Evolutionary conservation across 1,140 invertebrate species (phyloP), one percentile per base, ranked within the genome.

Genomic region (Pogonomyrmex barbatus): DNA sequence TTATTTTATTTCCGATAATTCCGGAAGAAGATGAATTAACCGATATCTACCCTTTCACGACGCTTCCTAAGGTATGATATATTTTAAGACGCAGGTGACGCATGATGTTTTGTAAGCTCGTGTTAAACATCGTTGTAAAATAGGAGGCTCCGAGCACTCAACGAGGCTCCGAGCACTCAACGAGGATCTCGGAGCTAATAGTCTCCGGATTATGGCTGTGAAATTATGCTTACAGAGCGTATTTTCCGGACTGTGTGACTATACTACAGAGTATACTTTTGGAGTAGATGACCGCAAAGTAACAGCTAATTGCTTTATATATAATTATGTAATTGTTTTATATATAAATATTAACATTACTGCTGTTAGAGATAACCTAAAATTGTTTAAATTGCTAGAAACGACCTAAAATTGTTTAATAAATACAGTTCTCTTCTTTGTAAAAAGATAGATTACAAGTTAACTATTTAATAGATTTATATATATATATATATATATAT

Each of bases 131-230:
- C 24, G 30, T 60, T 81, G 45, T 86, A 89, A 88, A 89, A 88
- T 88, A 77, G 73, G 33, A 84, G 78, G 78, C 65, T n/a, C n/a
- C n/a, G n/a, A n/a, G n/a, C 73, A 88, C 73, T 88, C 42, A n/a
- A n/a, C n/a, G 67, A 88, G 33, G 42, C 9, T 47, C 2, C 47
- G 71, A 45, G 30, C 75, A 70, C 24, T 62, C 73, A 30, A 85
- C 62, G 12, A 8, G 39, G n/a, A 42, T 24, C 24, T 24, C 45
- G 17, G 54, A 52, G 45, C 68, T 75, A 36, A 60, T 62, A 70
- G 24, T 62, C 24, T 12, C 33, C 30, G 56, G 24, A 73, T 58
- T 71, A 73, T 75, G 42, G 33, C 8, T 39, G 9, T 4, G 12
- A 36, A 50, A 12, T 33, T 36, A n/a, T 82, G 56, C 14, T 45